Evolutionary conservation across 2,888 invertebrate species (phyloP).

Genomic region (Meganola albula): DNA sequence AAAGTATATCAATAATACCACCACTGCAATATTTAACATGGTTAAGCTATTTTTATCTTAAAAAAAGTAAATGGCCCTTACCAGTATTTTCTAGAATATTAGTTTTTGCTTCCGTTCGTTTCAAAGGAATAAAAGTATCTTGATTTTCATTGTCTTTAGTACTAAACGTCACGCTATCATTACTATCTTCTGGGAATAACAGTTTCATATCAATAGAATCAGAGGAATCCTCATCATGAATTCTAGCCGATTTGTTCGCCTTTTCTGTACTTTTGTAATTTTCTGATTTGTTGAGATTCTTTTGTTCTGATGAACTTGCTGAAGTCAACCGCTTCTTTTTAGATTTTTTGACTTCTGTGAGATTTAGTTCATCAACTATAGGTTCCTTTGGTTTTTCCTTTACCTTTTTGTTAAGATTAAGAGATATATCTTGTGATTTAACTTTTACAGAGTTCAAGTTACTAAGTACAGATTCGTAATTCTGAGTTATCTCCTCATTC

Average conservation of each 20-base stretch:
- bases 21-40: too few species aligned
- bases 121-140: conserved; percentile 45
- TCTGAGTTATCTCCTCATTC: conserved; percentile 54
- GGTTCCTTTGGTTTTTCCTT: conserved; percentile 39
- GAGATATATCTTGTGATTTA: conserved; percentile 44
- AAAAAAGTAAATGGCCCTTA: conserved; percentile 22
- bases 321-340: conserved; percentile 26
- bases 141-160: conserved; percentile 15
- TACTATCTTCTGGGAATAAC: conserved; percentile 61
- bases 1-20: too few species aligned
- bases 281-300: conserved; percentile 17
- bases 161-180: conserved; percentile 35
- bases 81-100: conserved; percentile 39
- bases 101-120: conserved; percentile 47
- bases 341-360: conserved; percentile 45
- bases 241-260: conserved; percentile 10
- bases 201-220: conserved; percentile 58
- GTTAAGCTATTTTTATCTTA: too few species aligned
- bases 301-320: conserved; percentile 7
- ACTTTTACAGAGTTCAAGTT: conserved; percentile 42
- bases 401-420: conserved; percentile 46
- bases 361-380: conserved; percentile 57
- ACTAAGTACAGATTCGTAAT: conserved; percentile 55
- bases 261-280: conserved; percentile 9
- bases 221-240: conserved; percentile 39